Evolutionary conservation across 2,888 invertebrate genomes (phyloP).

Genomic region (Mesoligia furuncula): DNA sequence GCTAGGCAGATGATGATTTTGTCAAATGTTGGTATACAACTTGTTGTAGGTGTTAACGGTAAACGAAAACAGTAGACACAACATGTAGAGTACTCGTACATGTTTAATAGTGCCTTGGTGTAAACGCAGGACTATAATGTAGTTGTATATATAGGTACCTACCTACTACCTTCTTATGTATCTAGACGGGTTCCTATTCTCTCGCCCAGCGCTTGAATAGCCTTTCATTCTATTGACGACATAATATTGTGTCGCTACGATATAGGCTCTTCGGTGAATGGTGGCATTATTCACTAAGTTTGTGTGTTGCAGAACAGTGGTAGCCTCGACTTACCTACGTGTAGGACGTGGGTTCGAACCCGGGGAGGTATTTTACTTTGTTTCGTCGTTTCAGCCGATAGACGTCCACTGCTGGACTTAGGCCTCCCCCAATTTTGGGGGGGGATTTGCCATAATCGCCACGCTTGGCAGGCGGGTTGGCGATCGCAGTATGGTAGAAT

Average conservation of each 20-base stretch:
- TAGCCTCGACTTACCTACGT: background rate
- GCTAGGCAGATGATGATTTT: too few species aligned
- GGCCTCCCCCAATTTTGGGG: too few species aligned
- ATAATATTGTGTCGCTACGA: background rate
- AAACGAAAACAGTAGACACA: background rate
- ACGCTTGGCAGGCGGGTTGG: too few species aligned
- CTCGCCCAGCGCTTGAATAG: constrained; percentile 4
- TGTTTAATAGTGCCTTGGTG: background rate
- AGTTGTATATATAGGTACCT: background rate
- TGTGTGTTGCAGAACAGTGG: background rate
- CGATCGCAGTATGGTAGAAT: too few species aligned
- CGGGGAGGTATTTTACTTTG: background rate
- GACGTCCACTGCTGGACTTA: too few species aligned
- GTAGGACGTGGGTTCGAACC: background rate
- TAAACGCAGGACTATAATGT: background rate
- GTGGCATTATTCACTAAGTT: background rate
- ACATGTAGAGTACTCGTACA: background rate
- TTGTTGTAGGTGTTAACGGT: background rate
- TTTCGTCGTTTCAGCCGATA: too few species aligned
- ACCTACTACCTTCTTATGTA: background rate
- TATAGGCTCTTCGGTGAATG: background rate
- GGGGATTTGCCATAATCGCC: too few species aligned
- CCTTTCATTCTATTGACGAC: background rate
- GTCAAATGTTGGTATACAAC: too few species aligned
- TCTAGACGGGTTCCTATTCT: background rate